Conservation (phyloP, 92 coral and sea anemone genomes). For the Galaxea fascicularis region DNA sequence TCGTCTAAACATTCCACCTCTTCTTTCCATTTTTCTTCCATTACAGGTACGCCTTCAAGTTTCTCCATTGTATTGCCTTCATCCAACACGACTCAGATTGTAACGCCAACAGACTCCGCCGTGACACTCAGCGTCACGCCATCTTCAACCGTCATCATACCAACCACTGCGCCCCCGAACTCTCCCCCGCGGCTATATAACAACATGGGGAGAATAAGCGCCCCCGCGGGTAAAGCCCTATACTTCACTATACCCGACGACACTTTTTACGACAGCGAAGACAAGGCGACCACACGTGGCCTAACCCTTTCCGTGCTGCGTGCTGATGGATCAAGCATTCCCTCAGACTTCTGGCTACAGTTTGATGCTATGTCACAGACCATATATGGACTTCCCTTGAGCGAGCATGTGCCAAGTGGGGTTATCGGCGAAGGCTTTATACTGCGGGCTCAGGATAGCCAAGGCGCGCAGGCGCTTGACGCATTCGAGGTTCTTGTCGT, state of each 20-base stretch:
- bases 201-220: conserved; percentile 82
- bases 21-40: conserved; percentile 42
- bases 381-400: conserved; percentile 83
- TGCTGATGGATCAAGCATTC: conserved; percentile 50
- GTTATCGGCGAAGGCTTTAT: conserved; percentile 70
- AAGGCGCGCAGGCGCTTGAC: conserved; percentile 72
- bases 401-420: conserved; percentile 61
- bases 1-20: conserved; percentile 12
- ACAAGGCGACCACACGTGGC: conserved; percentile 80
- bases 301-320: conserved; percentile 59
- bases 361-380: conserved; percentile 76
- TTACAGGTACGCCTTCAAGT: conserved; percentile 52
- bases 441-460: conserved; percentile 79
- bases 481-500: conserved; percentile 82
- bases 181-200: conserved; percentile 71
- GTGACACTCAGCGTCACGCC: conserved; percentile 33
- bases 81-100: conserved; percentile 31
- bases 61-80: conserved; percentile 34
- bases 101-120: conserved; percentile 36
- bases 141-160: conserved; percentile 21
- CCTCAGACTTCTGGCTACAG: conserved; percentile 81
- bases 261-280: conserved; percentile 91
- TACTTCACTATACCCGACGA: conserved; percentile 75
- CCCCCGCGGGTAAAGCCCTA: conserved; percentile 83
- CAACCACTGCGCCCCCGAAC: conserved; percentile 73